These are phyloP conservation scores for Microcebus murinus DNA, from an alignment of 2,113 vertebrate genomes.

Conservation along the genomic window DNA sequence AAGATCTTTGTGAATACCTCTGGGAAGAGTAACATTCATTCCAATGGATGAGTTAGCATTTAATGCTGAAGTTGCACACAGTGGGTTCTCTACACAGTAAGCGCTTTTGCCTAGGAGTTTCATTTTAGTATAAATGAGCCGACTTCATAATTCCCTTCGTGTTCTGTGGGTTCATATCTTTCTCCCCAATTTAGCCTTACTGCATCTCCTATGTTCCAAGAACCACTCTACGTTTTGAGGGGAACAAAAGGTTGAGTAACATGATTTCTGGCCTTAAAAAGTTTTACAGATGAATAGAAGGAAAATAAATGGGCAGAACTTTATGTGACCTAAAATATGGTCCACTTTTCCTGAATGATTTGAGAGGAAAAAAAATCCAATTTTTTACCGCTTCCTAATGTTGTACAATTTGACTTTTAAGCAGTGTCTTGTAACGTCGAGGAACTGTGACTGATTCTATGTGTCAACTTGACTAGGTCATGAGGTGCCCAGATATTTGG, in stretches of 20 bases:
- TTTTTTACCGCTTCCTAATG: neutral
- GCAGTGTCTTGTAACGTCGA: neutral
- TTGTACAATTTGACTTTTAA: neutral
- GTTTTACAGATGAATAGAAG: neutral
- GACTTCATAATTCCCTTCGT: neutral
- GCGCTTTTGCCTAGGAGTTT: neutral
- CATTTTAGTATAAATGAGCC: neutral
- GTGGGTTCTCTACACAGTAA: neutral
- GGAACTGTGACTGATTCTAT: neutral
- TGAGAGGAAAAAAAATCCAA: neutral
- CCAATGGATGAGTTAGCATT: neutral
- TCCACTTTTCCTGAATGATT: neutral
- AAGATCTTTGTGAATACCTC: conserved; percentile 27
- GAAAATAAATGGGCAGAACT: neutral
- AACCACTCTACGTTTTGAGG: neutral
- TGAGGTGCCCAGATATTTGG: neutral
- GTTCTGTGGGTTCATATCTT: neutral
- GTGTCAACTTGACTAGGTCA: neutral
- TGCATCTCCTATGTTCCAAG: neutral
- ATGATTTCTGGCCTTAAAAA: neutral
- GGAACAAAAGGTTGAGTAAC: neutral
- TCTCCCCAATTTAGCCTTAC: neutral
- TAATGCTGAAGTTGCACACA: neutral
- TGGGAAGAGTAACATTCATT: neutral
- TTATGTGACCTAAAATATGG: neutral